phyloP scores from a whole-genome alignment of 2,113 vertebrate species.

The Apaloderma vittatum region DNA sequence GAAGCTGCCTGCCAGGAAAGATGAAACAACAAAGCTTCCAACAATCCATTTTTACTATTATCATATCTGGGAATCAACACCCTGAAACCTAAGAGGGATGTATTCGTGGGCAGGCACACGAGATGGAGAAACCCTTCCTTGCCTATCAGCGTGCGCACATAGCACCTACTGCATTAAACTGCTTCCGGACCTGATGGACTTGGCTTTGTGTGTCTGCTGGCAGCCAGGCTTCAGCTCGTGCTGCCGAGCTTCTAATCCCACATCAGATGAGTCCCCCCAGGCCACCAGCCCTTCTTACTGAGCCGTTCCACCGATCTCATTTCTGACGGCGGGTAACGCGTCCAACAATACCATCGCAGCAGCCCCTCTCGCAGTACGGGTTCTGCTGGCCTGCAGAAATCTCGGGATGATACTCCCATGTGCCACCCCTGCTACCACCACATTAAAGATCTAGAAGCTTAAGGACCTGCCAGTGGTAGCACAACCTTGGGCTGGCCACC shows the following conservation, averaged over 20 bases:
- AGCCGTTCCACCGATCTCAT: rapidly evolving
- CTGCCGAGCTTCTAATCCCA: background rate
- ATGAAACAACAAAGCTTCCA: background rate
- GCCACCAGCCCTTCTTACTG: background rate
- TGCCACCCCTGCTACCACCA: no score
- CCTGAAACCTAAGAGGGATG: background rate
- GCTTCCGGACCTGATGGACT: background rate
- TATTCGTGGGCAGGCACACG: background rate
- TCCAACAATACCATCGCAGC: rapidly evolving
- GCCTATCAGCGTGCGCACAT: background rate
- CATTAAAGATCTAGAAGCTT: rapidly evolving
- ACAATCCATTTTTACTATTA: background rate
- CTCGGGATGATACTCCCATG: rapidly evolving
- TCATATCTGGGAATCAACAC: background rate
- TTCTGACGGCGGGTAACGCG: background rate
- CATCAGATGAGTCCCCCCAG: background rate
- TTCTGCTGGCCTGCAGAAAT: background rate
- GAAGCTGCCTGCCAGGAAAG: background rate
- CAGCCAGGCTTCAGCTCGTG: background rate
- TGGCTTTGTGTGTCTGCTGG: rapidly evolving
- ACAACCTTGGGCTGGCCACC: no score
- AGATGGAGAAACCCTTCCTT: background rate
- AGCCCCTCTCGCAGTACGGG: rapidly evolving
- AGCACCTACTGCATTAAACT: background rate
- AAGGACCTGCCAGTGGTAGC: no score